Evolutionary conservation across 2,113 vertebrate genomes (phyloP), one percentile per base, ranked within the genome.

Genomic region (Antechinus flavipes): DNA sequence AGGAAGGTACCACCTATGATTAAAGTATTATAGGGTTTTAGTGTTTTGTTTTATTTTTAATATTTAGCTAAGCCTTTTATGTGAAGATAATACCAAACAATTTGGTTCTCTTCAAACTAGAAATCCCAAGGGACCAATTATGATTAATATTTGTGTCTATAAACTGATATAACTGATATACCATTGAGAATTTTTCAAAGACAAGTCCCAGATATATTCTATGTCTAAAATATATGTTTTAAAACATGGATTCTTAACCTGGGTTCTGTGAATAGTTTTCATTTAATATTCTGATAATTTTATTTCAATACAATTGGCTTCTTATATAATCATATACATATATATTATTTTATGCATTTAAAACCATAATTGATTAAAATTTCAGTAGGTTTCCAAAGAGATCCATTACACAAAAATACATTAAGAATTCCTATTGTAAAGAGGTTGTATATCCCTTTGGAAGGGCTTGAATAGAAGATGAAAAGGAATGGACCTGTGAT

Each of bases 31-130:
- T 14, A n/a, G 30, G 61, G 30, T 0, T 68, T 35, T 35, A 11
- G 30, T 68, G 26, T 30, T 58, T 25, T 61, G 11, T 94, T 92
- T 93, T 92, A 89, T 23, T 52, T 54, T 58, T 84, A n/a, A 58
- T n/a, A 26, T n/a, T n/a, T 91, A 96, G 93, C 10, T 30, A 90
- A 54, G 27, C n/a, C 54, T 94, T 2, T 93, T 56, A 96, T 95
- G 94, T 96, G 47, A 97, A 93, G 95, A 91, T 25, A 50, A 96
- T 25, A 56, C 56, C 56, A 93, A 35, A 27, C 61, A 89, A 56
- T 91, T 8, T 58, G 56, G 95, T 94, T 90, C 4, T 42, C 94
- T 35, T 50, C 49, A 96, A 92, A 92, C 76, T 90, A 96, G 93
- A 94, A 55, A 90, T 54, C 50, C 46, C 90, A 93, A 94, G 25